A percentile compares a stretch with the other conserved stretches of the same genome.
Evolutionary conservation across 2,888 invertebrate genomes (phyloP).

Genomic region (Conistra vaccinii): DNA sequence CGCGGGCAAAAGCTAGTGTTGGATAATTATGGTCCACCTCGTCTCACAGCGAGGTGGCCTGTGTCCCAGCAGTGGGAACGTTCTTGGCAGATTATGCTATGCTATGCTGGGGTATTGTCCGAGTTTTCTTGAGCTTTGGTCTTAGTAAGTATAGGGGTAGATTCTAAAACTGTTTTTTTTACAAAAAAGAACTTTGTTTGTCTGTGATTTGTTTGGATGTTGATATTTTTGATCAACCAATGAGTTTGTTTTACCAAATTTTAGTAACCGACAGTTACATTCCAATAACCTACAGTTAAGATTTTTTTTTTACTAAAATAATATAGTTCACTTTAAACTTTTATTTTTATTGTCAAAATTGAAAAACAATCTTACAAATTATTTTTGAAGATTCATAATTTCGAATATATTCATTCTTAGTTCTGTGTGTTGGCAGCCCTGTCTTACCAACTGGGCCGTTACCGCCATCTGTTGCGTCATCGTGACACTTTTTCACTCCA

Average conservation of each 20-base stretch:
- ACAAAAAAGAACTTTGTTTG: not conserved
- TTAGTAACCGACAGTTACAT: not conserved
- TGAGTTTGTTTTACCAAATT: too few species aligned
- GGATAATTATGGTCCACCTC: too few species aligned
- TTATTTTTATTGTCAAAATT: too few species aligned
- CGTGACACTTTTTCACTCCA: constrained; percentile 60
- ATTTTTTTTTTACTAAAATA: too few species aligned
- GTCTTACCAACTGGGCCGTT: constrained; percentile 50
- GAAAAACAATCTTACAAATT: not conserved
- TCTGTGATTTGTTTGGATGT: not conserved
- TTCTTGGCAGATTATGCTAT: not conserved
- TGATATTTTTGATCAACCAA: not conserved
- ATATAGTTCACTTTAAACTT: too few species aligned
- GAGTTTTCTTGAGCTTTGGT: not conserved
- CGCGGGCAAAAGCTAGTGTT: too few species aligned
- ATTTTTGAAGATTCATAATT: not conserved
- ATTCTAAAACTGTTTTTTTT: not conserved
- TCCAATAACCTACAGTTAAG: too few species aligned
- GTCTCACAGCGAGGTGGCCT: not conserved
- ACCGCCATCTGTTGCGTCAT: constrained; percentile 61
- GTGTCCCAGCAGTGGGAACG: not conserved
- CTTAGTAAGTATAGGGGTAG: not conserved
- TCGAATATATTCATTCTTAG: not conserved
- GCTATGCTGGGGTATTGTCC: not conserved
- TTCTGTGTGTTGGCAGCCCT: constrained; percentile 55